Evolutionary conservation across 1,140 invertebrate species (phyloP), one percentile per base, ranked within the genome.

Genomic region (Bactericera cockerelli): DNA sequence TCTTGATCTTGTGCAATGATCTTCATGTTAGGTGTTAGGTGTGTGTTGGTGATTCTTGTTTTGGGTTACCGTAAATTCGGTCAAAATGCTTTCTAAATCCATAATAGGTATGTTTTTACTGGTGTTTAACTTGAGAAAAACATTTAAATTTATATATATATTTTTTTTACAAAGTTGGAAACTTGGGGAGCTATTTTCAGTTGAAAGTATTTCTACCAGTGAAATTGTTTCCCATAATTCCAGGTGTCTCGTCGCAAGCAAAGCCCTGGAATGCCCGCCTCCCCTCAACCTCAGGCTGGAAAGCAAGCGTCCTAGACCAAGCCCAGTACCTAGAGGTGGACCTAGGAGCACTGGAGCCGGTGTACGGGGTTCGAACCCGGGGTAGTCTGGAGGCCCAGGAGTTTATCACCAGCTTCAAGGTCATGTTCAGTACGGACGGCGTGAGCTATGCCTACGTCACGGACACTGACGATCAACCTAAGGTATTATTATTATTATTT

Each of bases 381-480:
- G 87, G 87, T 21, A 81, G 74, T 69, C 75, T 79, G 0, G 60
- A 74, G 1, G 77, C 77, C 54, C 75, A 84, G 63, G 79, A 84
- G 65, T 87, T 80, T 67, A 81, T 90, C 16, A 86, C 84, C 2
- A 83, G 83, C 59, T 89, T 83, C 62, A 76, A 79, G 63, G 71
- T 90, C 3, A 68, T 84, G 57, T 82, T 84, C 65, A 84, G 84
- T 25, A 74, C 77, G 16, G 77, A 87, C 66, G 81, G 77, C 3
- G 62, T 71, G 4, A 67, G 70, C 1, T 84, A 78, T 65, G 77
- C 75, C 1, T 76, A 76, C 58, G 68, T 82, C 2, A 68, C 67
- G 6, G 60, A 69, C 13, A 66, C 70, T 60, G 68, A 66, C 1
- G 60, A 68, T 19, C 70, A 72, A 31, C 28, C 28, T 31, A 4